These are phyloP conservation scores for Epinotia ramella DNA, from an alignment of 2,888 invertebrate species.

Conservation along the genomic window DNA sequence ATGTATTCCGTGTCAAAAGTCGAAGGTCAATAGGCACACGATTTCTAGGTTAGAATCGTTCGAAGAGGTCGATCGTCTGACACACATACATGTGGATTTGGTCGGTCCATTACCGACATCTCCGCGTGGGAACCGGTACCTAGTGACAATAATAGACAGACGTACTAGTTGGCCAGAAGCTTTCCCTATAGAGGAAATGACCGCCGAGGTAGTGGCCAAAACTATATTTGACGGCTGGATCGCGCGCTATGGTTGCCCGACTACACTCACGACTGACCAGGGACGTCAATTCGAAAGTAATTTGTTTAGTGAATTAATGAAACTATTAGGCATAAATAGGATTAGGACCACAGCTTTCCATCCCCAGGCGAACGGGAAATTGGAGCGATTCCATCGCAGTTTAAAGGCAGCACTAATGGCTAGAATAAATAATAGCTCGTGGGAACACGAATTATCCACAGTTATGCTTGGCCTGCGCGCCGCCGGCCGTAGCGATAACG, in stretches of 20 bases:
- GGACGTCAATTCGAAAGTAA: slow-evolving; percentile 61
- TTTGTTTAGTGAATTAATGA: slow-evolving; percentile 53
- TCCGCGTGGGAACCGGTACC: slow-evolving; percentile 39
- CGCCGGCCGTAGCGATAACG: no score
- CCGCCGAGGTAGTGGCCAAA: no score
- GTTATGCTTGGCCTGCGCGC: no score
- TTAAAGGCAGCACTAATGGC: slow-evolving; percentile 29
- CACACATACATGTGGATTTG: slow-evolving; percentile 46
- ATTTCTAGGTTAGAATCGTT: neutral
- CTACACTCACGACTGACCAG: slow-evolving; percentile 49
- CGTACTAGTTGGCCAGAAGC: no score
- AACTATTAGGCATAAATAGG: slow-evolving; percentile 45
- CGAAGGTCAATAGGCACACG: no score
- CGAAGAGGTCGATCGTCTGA: neutral
- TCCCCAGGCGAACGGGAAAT: slow-evolving; percentile 37
- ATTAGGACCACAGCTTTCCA: slow-evolving; percentile 50
- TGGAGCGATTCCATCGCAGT: slow-evolving; percentile 44
- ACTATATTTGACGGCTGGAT: slow-evolving; percentile 42
- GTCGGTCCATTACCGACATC: slow-evolving; percentile 47
- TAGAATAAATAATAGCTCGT: no score
- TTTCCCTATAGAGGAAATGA: no score
- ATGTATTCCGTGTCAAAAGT: no score
- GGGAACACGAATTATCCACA: no score
- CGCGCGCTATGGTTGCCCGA: slow-evolving; percentile 48
- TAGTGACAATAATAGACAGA: no score